A percentile compares a stretch with the other conserved stretches of the same genome.
phyloP scores from a whole-genome alignment of 2,888 invertebrate species.

The Lagria hirta region DNA sequence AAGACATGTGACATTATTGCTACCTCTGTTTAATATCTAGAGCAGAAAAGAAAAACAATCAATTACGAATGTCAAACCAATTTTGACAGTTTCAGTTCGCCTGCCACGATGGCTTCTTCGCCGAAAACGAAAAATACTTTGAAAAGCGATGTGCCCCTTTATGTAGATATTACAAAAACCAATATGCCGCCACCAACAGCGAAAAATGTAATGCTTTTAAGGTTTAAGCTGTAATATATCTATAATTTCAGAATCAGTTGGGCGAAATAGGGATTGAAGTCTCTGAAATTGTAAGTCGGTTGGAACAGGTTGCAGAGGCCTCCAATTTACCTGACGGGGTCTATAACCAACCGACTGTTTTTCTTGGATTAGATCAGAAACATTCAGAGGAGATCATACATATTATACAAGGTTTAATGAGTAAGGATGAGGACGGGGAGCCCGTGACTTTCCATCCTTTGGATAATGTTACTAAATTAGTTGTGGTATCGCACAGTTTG shows the following conservation, averaged over 20 bases:
- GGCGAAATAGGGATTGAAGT: constrained; percentile 55
- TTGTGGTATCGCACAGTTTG: constrained; percentile 84
- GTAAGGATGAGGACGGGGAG: constrained; percentile 66
- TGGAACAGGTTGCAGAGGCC: constrained; percentile 53
- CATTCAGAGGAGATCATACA: constrained; percentile 61
- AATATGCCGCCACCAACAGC: constrained; percentile 24
- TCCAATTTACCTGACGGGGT: constrained; percentile 38
- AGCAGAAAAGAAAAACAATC: constrained; percentile 5
- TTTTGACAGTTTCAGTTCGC: constrained; percentile 21
- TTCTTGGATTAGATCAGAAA: constrained; percentile 51
- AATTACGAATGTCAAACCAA: constrained; percentile 5
- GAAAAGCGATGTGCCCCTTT: constrained; percentile 37
- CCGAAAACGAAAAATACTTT: constrained; percentile 35
- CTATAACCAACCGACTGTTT: constrained; percentile 44
- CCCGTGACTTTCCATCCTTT: constrained; percentile 62
- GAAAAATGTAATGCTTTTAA: constrained; percentile 34
- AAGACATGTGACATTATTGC: constrained; percentile 3
- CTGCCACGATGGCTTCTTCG: constrained; percentile 47
- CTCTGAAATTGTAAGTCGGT: constrained; percentile 53
- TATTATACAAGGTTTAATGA: constrained; percentile 61
- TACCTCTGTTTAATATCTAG: background rate
- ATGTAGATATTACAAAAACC: constrained; percentile 38
- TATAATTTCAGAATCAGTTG: constrained; percentile 45
- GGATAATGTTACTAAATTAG: constrained; percentile 64
- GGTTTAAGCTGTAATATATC: constrained; percentile 15